Percentiles rank a stretch among this genome's conserved stretches.
Evolutionary conservation across 2,888 invertebrate species (phyloP).

Genomic region (Pseudanteris insignis): DNA sequence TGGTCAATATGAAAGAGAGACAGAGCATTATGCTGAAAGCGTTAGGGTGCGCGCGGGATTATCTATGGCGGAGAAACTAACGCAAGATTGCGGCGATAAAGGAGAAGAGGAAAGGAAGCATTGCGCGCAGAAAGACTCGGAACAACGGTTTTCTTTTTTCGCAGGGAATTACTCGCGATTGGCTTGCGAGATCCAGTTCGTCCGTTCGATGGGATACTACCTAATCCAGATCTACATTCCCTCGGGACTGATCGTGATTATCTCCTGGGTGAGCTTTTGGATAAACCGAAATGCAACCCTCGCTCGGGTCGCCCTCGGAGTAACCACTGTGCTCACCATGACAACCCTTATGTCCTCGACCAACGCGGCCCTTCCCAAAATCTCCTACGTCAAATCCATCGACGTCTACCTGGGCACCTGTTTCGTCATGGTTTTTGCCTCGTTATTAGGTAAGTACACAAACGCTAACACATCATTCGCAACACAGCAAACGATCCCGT

Average conservation of each 20-base stretch:
- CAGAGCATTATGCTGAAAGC: slow-evolving; percentile 33
- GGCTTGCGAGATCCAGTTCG: slow-evolving; percentile 96
- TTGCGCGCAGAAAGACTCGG: slow-evolving; percentile 44
- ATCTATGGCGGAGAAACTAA: slow-evolving; percentile 42
- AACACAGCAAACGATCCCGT: slow-evolving; percentile 11
- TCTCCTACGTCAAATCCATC: slow-evolving; percentile 97
- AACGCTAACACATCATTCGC: slow-evolving; percentile 47
- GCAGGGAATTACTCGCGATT: slow-evolving; percentile 95
- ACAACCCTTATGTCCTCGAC: slow-evolving; percentile 97
- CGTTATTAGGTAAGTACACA: slow-evolving; percentile 83
- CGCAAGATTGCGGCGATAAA: slow-evolving; percentile 28
- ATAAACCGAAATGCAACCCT: slow-evolving; percentile 94
- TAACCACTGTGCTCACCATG: slow-evolving; percentile 97
- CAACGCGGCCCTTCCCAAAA: slow-evolving; percentile 96
- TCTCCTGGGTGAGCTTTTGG: slow-evolving; percentile 98
- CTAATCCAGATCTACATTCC: slow-evolving; percentile 98
- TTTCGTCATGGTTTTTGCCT: slow-evolving; percentile 99
- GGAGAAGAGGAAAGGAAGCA: slow-evolving; percentile 29
- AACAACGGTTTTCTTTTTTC: slow-evolving; percentile 53
- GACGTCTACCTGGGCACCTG: slow-evolving; percentile 97
- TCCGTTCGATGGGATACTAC: slow-evolving; percentile 98
- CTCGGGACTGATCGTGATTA: slow-evolving; percentile 95
- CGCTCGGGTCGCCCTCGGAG: slow-evolving; percentile 91
- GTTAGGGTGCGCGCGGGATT: slow-evolving; percentile 18
- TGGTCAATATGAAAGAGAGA: slow-evolving; percentile 31